phyloP scores from a whole-genome alignment of 2,888 invertebrate species.

The Tribolium freemani region DNA sequence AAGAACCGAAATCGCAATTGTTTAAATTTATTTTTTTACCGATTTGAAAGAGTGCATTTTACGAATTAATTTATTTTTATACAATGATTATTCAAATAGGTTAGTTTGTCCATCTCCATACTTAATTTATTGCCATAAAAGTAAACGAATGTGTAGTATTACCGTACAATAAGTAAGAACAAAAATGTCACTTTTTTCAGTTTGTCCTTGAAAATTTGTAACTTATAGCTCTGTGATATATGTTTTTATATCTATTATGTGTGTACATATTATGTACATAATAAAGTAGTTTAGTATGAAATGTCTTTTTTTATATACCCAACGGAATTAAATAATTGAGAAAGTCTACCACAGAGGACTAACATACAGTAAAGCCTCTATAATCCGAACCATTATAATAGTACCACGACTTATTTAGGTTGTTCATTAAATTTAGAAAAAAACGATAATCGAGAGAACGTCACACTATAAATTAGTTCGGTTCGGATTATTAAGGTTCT shows the following conservation, averaged over 20 bases:
- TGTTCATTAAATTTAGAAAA: too few relatives aligned
- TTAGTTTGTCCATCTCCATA: not conserved
- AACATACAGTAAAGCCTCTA: too few relatives aligned
- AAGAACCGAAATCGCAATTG: not conserved
- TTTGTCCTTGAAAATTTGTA: constrained; percentile 5
- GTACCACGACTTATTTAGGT: too few relatives aligned
- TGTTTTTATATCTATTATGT: constrained; percentile 14
- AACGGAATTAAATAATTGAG: too few relatives aligned
- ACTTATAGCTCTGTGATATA: constrained; percentile 38
- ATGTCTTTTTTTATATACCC: not conserved
- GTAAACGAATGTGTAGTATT: not conserved
- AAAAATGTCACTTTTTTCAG: not conserved
- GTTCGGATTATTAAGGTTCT: too few relatives aligned
- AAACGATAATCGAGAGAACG: too few relatives aligned
- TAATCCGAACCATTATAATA: too few relatives aligned
- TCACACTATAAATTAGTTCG: too few relatives aligned
- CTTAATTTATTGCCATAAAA: not conserved
- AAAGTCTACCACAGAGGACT: too few relatives aligned
- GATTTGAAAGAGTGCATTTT: not conserved
- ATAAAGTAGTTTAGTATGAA: constrained; percentile 9
- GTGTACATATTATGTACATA: constrained; percentile 20
- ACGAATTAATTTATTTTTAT: not conserved
- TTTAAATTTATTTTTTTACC: not conserved
- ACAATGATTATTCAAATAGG: not conserved
- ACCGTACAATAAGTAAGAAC: not conserved